A percentile compares a stretch with the other conserved stretches of the same genome.
phyloP scores from a whole-genome alignment of 1,140 invertebrate species.

The Zaprionus vittiger region DNA sequence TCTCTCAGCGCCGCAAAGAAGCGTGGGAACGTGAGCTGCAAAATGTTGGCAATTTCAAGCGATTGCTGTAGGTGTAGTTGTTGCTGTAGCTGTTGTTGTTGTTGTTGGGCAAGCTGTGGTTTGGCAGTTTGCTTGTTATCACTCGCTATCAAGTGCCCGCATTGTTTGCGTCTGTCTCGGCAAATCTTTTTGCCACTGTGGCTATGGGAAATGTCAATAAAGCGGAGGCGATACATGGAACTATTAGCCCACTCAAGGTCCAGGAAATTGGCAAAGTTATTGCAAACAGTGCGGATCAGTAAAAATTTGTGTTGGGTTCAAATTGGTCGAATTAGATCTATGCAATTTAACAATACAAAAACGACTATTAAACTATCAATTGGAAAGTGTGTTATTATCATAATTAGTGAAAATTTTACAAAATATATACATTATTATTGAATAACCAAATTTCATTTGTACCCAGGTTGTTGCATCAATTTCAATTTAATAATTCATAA shows the following conservation, averaged over 20 bases:
- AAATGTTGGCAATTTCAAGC: slow-evolving; percentile 47
- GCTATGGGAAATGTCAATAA: slow-evolving; percentile 71
- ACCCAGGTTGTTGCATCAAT: no score
- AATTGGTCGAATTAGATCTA: not conserved
- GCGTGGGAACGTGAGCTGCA: slow-evolving; percentile 70
- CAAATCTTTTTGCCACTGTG: slow-evolving; percentile 45
- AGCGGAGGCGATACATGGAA: slow-evolving; percentile 29
- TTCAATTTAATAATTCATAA: no score
- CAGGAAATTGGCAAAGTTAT: slow-evolving; percentile 8
- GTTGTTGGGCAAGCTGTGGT: slow-evolving; percentile 41
- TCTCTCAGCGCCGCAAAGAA: slow-evolving; percentile 57
- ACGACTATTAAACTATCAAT: no score
- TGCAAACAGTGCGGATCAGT: not conserved
- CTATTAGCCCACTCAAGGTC: slow-evolving; percentile 26
- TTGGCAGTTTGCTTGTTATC: slow-evolving; percentile 42
- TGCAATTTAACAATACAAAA: no score
- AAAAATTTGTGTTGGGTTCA: not conserved
- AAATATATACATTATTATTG: no score
- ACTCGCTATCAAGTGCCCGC: slow-evolving; percentile 66
- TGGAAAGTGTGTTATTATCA: no score
- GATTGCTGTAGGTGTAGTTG: slow-evolving; percentile 44
- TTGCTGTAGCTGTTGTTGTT: slow-evolving; percentile 30
- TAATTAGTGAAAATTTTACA: no score
- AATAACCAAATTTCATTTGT: no score
- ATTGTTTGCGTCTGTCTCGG: slow-evolving; percentile 50